A percentile compares a stretch with the other conserved stretches of the same genome.
Evolutionary conservation across 2,113 vertebrate species (phyloP).

Genomic region (Rhabdomys dilectus): DNA sequence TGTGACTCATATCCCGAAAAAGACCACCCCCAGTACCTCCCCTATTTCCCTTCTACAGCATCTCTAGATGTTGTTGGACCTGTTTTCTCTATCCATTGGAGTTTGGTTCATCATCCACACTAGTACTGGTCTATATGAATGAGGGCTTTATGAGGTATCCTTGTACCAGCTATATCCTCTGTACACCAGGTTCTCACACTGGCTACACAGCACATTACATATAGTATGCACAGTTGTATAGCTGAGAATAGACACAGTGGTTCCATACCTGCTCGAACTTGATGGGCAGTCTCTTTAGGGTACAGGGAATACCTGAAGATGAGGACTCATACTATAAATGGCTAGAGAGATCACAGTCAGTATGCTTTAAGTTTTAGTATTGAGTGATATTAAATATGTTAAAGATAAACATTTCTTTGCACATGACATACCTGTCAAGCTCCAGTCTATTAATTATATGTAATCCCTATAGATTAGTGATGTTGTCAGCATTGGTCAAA

Average conservation of each 20-base stretch:
- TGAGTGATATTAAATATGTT: background rate
- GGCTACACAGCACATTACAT: too few relatives aligned
- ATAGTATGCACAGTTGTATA: rapidly evolving
- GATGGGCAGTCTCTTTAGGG: background rate
- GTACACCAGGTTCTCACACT: rapidly evolving
- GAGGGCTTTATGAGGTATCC: background rate
- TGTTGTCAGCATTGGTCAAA: background rate
- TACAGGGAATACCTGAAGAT: rapidly evolving
- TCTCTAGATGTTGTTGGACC: background rate
- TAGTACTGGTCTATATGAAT: rapidly evolving
- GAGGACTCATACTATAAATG: background rate
- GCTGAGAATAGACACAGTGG: rapidly evolving
- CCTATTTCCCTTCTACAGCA: rapidly evolving
- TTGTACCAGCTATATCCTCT: too few relatives aligned
- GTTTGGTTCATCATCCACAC: background rate
- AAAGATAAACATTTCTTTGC: background rate
- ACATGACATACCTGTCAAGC: background rate
- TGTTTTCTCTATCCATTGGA: background rate
- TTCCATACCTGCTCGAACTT: rapidly evolving
- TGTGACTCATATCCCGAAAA: background rate
- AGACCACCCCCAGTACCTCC: rapidly evolving
- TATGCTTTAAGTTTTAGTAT: background rate
- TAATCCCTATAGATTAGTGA: background rate
- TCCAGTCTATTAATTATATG: background rate
- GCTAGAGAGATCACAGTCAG: background rate